A percentile compares a stretch with the other conserved stretches of the same genome.
These are phyloP conservation scores for Anser cygnoides DNA, from an alignment of 2,113 vertebrate species.

Conservation along the genomic window DNA sequence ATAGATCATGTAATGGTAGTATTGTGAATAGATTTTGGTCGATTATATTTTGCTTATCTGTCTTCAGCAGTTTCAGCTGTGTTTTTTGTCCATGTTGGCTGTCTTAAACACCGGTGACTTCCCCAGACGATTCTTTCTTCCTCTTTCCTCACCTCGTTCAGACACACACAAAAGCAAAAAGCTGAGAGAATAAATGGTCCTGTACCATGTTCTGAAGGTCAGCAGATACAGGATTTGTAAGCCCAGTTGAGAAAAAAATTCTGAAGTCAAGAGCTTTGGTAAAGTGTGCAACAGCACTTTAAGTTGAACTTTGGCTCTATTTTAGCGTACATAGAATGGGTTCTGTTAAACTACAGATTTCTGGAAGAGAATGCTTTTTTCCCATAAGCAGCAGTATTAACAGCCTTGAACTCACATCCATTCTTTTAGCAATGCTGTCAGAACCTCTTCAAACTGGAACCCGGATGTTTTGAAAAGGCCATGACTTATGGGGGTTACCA, in stretches of 20 bases:
- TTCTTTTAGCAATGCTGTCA: constrained; percentile 11
- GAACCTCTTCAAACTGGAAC: constrained; percentile 25
- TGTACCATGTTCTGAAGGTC: constrained; percentile 56
- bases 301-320: constrained; percentile 67
- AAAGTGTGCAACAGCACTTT: constrained; percentile 68
- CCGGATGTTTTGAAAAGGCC: constrained; percentile 35
- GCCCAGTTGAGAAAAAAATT: constrained; percentile 52
- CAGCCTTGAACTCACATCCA: constrained; percentile 22
- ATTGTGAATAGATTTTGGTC: background rate
- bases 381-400: constrained; percentile 16
- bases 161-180: constrained; percentile 39
- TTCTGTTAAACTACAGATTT: constrained; percentile 57
- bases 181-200: constrained; percentile 58
- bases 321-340: constrained; percentile 44
- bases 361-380: constrained; percentile 31
- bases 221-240: constrained; percentile 55
- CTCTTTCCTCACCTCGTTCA: constrained; percentile 12
- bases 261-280: constrained; percentile 61
- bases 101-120: constrained; percentile 21
- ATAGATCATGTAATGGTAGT: background rate
- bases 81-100: background rate
- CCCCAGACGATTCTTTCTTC: background rate
- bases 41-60: background rate
- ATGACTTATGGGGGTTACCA: background rate
- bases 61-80: background rate